These are phyloP conservation scores for Sinonovacula constricta DNA, from an alignment of 1,140 invertebrate genomes.

Conservation along the genomic window DNA sequence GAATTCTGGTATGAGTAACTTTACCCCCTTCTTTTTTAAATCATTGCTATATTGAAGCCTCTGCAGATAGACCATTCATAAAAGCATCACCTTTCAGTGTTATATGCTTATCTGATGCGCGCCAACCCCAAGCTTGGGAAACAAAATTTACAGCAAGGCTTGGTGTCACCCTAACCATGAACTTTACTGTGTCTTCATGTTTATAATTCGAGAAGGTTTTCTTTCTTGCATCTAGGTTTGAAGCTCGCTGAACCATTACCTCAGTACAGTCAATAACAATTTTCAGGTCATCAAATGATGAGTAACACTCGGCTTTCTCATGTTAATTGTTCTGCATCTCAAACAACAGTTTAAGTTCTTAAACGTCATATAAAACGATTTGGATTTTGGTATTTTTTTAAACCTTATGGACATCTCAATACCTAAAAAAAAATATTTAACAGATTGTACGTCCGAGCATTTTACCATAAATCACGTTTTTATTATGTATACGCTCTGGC, in stretches of 20 bases:
- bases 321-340: too few relatives aligned
- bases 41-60: slow-evolving; percentile 12
- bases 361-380: too few relatives aligned
- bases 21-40: slow-evolving; percentile 9
- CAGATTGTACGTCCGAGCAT: too few relatives aligned
- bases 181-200: slow-evolving; percentile 28
- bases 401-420: too few relatives aligned
- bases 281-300: too few relatives aligned
- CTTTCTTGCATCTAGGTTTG: slow-evolving; percentile 6
- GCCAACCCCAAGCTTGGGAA: slow-evolving; percentile 16
- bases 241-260: slow-evolving; percentile 2
- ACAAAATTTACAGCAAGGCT: slow-evolving; percentile 19
- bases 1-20: too few relatives aligned
- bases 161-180: slow-evolving; percentile 6
- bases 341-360: neutral
- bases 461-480: too few relatives aligned
- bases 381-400: too few relatives aligned
- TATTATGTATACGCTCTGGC: too few relatives aligned
- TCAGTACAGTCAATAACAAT: too few relatives aligned
- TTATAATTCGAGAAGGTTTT: too few relatives aligned
- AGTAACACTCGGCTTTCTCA: slow-evolving; percentile 13
- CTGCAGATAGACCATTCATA: neutral
- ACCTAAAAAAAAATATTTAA: too few relatives aligned
- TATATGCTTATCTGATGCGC: slow-evolving; percentile 24
- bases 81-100: slow-evolving; percentile 1